Evolutionary conservation across 30 jellyfish, hydroid and myxozoan species (phyloP).

Genomic region (Cassiopea xamachana): DNA sequence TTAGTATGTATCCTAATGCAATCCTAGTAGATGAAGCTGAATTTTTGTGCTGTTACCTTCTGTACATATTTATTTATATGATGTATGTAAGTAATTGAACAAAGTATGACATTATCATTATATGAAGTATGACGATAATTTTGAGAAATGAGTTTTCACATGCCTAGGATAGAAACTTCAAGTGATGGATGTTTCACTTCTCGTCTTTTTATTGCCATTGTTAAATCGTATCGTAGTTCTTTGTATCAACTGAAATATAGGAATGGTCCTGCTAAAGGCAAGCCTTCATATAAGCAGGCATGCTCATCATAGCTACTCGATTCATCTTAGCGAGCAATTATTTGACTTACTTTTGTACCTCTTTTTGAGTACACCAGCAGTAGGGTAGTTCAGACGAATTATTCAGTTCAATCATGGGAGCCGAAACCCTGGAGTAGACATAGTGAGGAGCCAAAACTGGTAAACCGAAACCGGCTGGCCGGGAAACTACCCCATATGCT

Average conservation of each 20-base stretch:
- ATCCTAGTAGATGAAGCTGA: background rate
- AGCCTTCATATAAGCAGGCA: too few species aligned
- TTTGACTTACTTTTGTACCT: too few species aligned
- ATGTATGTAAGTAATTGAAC: constrained; percentile 3
- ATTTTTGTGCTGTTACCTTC: constrained; percentile 7
- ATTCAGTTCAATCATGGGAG: too few species aligned
- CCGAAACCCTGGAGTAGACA: too few species aligned
- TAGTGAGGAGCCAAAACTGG: too few species aligned
- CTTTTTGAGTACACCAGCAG: too few species aligned
- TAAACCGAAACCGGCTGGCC: too few species aligned
- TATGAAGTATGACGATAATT: background rate
- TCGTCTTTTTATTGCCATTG: background rate
- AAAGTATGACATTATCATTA: constrained; percentile 5
- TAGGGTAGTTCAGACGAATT: too few species aligned
- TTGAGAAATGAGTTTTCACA: background rate
- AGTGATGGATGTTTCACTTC: constrained; percentile 1
- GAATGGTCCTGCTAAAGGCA: too few species aligned
- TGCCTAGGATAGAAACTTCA: constrained; percentile 29
- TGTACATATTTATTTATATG: background rate
- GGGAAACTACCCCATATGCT: too few species aligned
- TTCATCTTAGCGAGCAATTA: too few species aligned
- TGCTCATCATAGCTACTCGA: too few species aligned
- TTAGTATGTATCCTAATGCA: background rate
- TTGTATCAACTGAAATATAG: background rate
- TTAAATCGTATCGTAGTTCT: background rate